Evolutionary conservation across 2,113 vertebrate species (phyloP).

Genomic region (Pseudorhombus dupliciocellatus): DNA sequence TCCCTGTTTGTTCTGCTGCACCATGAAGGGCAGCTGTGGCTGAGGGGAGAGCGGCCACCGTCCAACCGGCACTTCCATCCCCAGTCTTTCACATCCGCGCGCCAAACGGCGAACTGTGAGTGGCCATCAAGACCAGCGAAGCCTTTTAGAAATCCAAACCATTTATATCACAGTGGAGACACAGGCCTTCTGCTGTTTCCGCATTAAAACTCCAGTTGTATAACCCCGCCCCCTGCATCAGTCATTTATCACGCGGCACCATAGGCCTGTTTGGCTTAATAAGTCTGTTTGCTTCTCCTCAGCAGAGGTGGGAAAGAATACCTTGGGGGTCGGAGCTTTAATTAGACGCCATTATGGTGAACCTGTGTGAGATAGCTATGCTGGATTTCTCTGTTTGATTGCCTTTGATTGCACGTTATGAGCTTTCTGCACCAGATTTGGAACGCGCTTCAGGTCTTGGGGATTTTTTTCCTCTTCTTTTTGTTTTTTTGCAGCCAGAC

Average conservation of each 20-base stretch:
- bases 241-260: constrained; percentile 66
- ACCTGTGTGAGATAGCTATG: constrained; percentile 46
- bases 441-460: not conserved
- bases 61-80: too few relatives aligned
- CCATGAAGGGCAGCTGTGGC: constrained; percentile 34
- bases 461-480: too few relatives aligned
- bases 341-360: constrained; percentile 65
- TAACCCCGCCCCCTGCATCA: constrained; percentile 64
- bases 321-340: constrained; percentile 67
- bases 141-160: not conserved
- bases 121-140: too few relatives aligned
- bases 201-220: constrained; percentile 72
- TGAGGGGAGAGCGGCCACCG: too few relatives aligned
- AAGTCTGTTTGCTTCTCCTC: constrained; percentile 44
- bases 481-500: too few relatives aligned
- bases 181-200: constrained; percentile 56
- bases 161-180: constrained; percentile 52
- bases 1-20: constrained; percentile 12
- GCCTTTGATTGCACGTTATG: constrained; percentile 61
- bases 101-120: too few relatives aligned
- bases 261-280: constrained; percentile 69
- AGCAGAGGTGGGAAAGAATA: constrained; percentile 49
- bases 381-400: constrained; percentile 57
- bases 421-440: constrained; percentile 3
- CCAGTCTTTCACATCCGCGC: too few relatives aligned